Conservation (phyloP, 2,888 invertebrate genomes). For the Diarsia brunnea region DNA sequence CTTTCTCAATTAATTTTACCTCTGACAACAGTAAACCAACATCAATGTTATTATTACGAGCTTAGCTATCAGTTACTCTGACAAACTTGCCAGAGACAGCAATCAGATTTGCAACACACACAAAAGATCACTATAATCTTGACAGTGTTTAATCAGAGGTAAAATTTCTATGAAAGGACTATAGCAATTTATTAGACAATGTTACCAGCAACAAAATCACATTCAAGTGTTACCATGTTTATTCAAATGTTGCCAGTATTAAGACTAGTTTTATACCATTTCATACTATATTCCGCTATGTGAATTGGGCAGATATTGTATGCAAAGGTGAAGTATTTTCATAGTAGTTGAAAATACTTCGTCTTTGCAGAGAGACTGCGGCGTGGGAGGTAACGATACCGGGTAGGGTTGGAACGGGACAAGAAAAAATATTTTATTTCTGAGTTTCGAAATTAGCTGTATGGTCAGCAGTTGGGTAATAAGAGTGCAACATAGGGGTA, state of each 20-base stretch:
- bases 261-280: slow-evolving; percentile 60
- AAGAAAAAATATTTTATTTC: neutral
- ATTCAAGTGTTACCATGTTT: slow-evolving; percentile 28
- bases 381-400: slow-evolving; percentile 56
- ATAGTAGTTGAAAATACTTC: slow-evolving; percentile 52
- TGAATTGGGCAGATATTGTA: slow-evolving; percentile 67
- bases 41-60: neutral
- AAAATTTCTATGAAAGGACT: neutral
- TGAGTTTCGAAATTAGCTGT: neutral
- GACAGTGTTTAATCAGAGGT: neutral
- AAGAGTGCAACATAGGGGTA: neutral
- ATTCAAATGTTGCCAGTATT: slow-evolving; percentile 53
- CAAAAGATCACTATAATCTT: neutral
- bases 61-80: neutral
- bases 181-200: slow-evolving; percentile 16
- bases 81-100: neutral
- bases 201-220: slow-evolving; percentile 36
- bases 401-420: slow-evolving; percentile 18
- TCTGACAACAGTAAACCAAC: neutral
- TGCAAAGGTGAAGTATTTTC: slow-evolving; percentile 56
- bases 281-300: slow-evolving; percentile 66
- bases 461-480: neutral
- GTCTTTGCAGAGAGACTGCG: slow-evolving; percentile 62
- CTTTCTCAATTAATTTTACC: neutral
- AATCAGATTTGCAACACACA: neutral